phyloP scores from a whole-genome alignment of 1,140 invertebrate genomes.

The Lutraria rhynchaena region DNA sequence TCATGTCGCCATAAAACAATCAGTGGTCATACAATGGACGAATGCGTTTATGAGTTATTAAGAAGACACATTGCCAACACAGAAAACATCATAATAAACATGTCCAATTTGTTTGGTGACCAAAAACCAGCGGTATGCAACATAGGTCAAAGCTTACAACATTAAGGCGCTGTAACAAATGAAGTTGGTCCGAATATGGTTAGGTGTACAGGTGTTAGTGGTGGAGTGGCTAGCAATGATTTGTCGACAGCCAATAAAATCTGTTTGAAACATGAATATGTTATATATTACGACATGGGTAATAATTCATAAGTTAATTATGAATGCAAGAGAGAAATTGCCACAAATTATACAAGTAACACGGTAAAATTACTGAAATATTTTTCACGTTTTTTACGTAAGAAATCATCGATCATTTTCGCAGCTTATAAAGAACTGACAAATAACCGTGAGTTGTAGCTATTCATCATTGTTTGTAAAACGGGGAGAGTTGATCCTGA shows the following conservation, averaged over 20 bases:
- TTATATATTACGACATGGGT: constrained; percentile 1
- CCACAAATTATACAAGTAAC: too few relatives aligned
- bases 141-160: constrained; percentile 6
- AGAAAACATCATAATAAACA: constrained; percentile 24
- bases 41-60: not conserved
- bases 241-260: not conserved
- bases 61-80: not conserved
- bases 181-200: not conserved
- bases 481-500: too few relatives aligned
- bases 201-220: constrained; percentile 8
- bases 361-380: too few relatives aligned
- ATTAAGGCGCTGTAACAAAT: constrained; percentile 11
- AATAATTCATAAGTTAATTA: not conserved
- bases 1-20: constrained; percentile 14
- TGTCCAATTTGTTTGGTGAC: constrained; percentile 28
- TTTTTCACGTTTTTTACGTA: too few relatives aligned
- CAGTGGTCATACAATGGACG: not conserved
- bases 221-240: not conserved
- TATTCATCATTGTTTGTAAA: too few relatives aligned
- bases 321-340: not conserved
- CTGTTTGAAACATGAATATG: constrained; percentile 32
- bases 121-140: constrained; percentile 3
- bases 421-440: too few relatives aligned
- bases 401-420: too few relatives aligned
- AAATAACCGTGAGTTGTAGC: too few relatives aligned